These are phyloP conservation scores for Scyliorhinus canicula DNA, from an alignment of 2,797 vertebrate species.

Conservation along the genomic window DNA sequence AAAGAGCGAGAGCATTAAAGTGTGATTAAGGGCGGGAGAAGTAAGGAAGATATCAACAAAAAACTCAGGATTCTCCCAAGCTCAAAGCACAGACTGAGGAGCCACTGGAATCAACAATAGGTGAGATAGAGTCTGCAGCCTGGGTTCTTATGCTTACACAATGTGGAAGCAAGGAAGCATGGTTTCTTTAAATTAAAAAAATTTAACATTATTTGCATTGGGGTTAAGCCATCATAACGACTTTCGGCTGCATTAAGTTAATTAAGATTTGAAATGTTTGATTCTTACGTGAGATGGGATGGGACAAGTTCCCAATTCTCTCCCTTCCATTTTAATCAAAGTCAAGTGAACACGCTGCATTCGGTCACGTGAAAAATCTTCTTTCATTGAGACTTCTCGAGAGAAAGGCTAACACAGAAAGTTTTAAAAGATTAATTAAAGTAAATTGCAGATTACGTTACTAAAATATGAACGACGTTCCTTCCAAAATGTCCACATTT, in stretches of 20 bases:
- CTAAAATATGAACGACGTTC: not conserved
- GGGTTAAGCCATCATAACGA: not conserved
- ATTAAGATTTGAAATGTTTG: not conserved
- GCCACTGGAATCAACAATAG: not conserved
- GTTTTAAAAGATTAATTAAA: not conserved
- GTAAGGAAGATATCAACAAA: not conserved
- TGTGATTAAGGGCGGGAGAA: not conserved
- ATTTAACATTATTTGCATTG: not conserved
- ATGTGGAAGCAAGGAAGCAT: not conserved
- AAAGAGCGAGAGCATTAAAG: not conserved
- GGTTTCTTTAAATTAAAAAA: not conserved
- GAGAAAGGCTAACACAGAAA: not conserved
- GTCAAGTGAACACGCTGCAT: not conserved
- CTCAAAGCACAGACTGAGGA: not conserved
- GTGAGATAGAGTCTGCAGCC: not conserved
- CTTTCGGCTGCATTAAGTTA: too few species aligned
- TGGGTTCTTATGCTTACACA: too few species aligned
- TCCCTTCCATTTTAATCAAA: not conserved
- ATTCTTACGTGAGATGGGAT: not conserved
- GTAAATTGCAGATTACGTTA: not conserved
- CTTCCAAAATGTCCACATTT: not conserved
- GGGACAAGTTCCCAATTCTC: not conserved
- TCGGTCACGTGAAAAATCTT: not conserved
- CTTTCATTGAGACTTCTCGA: not conserved
- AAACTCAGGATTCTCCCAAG: not conserved